Conservation (phyloP, 2,888 invertebrate genomes). For the Limenitis camilla region DNA sequence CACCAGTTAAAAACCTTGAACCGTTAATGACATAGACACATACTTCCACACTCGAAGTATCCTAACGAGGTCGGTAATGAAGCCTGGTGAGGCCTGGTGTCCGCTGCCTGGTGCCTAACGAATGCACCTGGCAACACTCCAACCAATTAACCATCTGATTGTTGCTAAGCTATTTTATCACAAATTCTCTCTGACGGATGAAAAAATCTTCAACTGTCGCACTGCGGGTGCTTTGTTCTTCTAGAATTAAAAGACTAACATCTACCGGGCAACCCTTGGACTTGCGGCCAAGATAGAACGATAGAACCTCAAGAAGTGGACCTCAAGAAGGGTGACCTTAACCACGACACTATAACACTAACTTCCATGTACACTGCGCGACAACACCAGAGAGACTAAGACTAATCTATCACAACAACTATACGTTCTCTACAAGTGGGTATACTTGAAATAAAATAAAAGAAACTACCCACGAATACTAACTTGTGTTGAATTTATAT, state of each 20-base stretch:
- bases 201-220: conserved; percentile 9
- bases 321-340: too few species aligned
- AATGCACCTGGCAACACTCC: conserved; percentile 32
- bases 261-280: neutral
- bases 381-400: too few species aligned
- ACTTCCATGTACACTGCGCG: too few species aligned
- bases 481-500: too few species aligned
- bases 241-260: neutral
- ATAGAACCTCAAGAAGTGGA: too few species aligned
- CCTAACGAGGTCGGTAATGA: conserved; percentile 28
- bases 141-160: conserved; percentile 35
- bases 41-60: conserved; percentile 7
- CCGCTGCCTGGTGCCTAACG: conserved; percentile 14
- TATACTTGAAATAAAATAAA: too few species aligned
- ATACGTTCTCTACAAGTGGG: too few species aligned
- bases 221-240: conserved; percentile 3
- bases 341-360: too few species aligned
- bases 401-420: too few species aligned
- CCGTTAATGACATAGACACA: neutral
- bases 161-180: conserved; percentile 22
- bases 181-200: conserved; percentile 5
- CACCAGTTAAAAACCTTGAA: too few species aligned
- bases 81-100: conserved; percentile 9
- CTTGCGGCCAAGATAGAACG: too few species aligned
- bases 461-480: too few species aligned